These are phyloP conservation scores for Mionectes macconnelli DNA, from an alignment of 2,113 vertebrate genomes.

Conservation along the genomic window DNA sequence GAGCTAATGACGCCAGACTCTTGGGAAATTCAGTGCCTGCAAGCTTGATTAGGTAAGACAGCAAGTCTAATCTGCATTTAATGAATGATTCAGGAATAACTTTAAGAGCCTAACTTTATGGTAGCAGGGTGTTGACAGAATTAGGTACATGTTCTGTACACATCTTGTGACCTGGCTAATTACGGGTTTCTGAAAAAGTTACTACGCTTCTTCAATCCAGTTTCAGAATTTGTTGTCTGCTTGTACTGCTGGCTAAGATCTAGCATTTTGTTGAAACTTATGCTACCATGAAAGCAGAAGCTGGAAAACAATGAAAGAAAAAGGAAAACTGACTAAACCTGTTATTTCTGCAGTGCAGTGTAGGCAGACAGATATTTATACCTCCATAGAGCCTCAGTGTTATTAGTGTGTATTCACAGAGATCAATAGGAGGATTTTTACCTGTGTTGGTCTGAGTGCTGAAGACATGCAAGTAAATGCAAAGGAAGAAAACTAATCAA, in stretches of 20 bases:
- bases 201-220: neutral
- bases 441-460: neutral
- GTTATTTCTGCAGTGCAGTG: neutral
- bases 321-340: neutral
- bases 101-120: neutral
- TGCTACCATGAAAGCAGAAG: neutral
- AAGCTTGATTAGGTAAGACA: constrained; percentile 38
- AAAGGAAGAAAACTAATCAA: neutral
- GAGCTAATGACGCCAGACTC: neutral
- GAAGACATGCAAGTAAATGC: neutral
- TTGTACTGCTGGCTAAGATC: neutral
- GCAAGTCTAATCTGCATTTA: constrained; percentile 33
- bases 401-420: neutral
- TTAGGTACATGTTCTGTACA: neutral
- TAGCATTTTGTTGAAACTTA: neutral
- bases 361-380: neutral
- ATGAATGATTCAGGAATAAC: constrained; percentile 30
- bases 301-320: neutral
- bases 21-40: neutral
- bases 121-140: neutral
- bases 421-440: neutral
- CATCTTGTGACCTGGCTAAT: constrained; percentile 8
- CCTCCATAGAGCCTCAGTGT: neutral
- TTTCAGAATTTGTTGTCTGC: neutral
- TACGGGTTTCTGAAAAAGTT: neutral